A percentile compares a stretch with the other conserved stretches of the same genome.
Conservation (phyloP, 1,140 invertebrate genomes). For the Formica selysi region DNA sequence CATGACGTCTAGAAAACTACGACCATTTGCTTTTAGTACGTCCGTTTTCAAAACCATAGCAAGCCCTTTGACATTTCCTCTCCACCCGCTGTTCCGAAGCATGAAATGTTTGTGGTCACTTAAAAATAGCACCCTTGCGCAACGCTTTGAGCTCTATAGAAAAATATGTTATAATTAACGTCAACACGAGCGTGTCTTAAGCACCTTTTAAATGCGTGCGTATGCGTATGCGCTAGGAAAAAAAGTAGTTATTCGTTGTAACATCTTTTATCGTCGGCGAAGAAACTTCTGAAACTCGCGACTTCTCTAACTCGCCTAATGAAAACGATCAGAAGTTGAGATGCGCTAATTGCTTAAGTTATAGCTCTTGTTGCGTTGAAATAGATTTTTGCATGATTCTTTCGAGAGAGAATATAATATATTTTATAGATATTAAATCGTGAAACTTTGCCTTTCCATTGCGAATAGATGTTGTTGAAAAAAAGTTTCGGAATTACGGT, state of each 20-base stretch:
- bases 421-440: not conserved
- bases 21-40: conserved; percentile 19
- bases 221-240: not conserved
- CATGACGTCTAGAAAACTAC: conserved; percentile 10
- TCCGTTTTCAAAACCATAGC: conserved; percentile 4
- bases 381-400: conserved; percentile 19
- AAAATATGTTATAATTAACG: conserved; percentile 50
- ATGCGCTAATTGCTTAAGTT: conserved; percentile 26
- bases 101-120: conserved; percentile 40
- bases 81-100: not conserved
- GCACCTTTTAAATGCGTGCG: not conserved
- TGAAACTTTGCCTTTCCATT: not conserved
- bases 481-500: conserved; percentile 2
- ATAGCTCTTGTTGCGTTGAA: conserved; percentile 19
- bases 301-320: conserved; percentile 35
- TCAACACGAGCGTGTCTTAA: not conserved
- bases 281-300: conserved; percentile 25
- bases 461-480: conserved; percentile 19
- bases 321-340: conserved; percentile 38
- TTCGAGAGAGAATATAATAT: not conserved
- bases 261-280: not conserved
- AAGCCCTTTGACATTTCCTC: conserved; percentile 15
- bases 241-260: conserved; percentile 1
- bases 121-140: conserved; percentile 52
- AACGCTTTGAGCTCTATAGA: conserved; percentile 11